Evolutionary conservation across 2,888 invertebrate genomes (phyloP).

Genomic region (Ecliptopera silaceata): DNA sequence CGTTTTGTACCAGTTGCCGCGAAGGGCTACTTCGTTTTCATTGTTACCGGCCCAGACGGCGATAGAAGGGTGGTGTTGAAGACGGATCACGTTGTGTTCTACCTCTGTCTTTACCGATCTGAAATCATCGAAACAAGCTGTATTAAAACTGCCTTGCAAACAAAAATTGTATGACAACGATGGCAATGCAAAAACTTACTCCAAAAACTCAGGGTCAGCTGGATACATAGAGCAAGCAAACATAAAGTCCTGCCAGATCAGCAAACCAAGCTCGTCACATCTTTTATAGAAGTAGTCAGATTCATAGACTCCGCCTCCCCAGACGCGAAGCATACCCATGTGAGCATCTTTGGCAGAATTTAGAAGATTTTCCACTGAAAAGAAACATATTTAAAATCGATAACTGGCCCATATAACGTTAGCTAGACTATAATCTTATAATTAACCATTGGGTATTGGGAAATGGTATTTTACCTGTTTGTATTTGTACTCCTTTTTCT

Average conservation of each 20-base stretch:
- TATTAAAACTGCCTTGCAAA: no score
- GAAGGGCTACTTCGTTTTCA: conserved; percentile 96
- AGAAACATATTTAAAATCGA: not conserved
- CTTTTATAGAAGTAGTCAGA: conserved; percentile 93
- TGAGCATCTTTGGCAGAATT: conserved; percentile 88
- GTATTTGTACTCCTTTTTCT: conserved; percentile 84
- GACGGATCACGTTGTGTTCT: conserved; percentile 89
- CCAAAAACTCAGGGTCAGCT: conserved; percentile 86
- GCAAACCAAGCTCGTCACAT: conserved; percentile 94
- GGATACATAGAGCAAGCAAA: conserved; percentile 99
- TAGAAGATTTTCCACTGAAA: conserved; percentile 84
- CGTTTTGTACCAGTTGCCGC: conserved; percentile 91
- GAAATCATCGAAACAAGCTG: conserved; percentile 41
- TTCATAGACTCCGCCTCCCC: conserved; percentile 99
- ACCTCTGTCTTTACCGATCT: conserved; percentile 90
- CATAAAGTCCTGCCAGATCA: conserved; percentile 99
- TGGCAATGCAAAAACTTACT: conserved; percentile 58
- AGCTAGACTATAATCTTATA: no score
- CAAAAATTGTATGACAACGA: no score
- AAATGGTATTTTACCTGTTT: conserved; percentile 56
- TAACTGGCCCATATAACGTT: no score
- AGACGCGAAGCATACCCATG: conserved; percentile 97
- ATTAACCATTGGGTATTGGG: no score
- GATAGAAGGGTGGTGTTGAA: conserved; percentile 94
- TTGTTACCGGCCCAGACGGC: conserved; percentile 98